A percentile compares a stretch with the other conserved stretches of the same genome.
phyloP scores from a whole-genome alignment of 2,797 vertebrate genomes.

The Craterocephalus amniculus region DNA sequence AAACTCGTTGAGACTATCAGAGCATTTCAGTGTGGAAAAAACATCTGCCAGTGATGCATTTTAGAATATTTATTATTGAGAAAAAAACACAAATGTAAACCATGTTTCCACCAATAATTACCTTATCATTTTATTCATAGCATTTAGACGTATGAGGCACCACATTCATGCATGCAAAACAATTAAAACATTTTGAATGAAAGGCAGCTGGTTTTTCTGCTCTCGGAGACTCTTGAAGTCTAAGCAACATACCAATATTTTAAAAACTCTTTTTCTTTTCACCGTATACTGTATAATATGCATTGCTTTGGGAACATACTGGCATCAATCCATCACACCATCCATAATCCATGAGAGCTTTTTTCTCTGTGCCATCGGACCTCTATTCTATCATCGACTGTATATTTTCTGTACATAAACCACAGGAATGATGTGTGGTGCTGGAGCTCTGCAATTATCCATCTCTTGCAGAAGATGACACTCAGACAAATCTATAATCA shows the following conservation, averaged over 20 bases:
- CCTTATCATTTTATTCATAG: not conserved
- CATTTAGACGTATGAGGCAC: slow-evolving; percentile 1
- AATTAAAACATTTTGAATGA: slow-evolving; percentile 13
- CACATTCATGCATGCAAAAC: slow-evolving; percentile 8
- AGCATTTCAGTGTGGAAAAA: too few species aligned
- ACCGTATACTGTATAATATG: slow-evolving; percentile 21
- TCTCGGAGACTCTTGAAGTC: not conserved
- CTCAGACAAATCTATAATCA: slow-evolving; percentile 56
- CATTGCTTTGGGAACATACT: slow-evolving; percentile 20
- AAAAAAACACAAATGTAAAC: not conserved
- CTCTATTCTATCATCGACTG: slow-evolving; percentile 8
- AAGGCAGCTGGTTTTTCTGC: slow-evolving; percentile 21
- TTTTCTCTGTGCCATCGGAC: slow-evolving; percentile 16
- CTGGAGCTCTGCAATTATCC: slow-evolving; percentile 52
- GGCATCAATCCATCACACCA: slow-evolving; percentile 21
- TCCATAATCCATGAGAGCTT: slow-evolving; percentile 9
- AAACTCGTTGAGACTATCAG: too few species aligned
- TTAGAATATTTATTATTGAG: not conserved
- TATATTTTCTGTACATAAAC: slow-evolving; percentile 46
- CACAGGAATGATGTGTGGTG: slow-evolving; percentile 43
- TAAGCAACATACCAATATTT: slow-evolving; percentile 12
- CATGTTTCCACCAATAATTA: not conserved
- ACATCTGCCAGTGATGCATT: not conserved
- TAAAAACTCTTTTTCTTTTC: slow-evolving; percentile 20
- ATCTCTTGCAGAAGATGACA: slow-evolving; percentile 50